Evolutionary conservation across 2,888 invertebrate genomes (phyloP).

Genomic region (Girardia tigrina): DNA sequence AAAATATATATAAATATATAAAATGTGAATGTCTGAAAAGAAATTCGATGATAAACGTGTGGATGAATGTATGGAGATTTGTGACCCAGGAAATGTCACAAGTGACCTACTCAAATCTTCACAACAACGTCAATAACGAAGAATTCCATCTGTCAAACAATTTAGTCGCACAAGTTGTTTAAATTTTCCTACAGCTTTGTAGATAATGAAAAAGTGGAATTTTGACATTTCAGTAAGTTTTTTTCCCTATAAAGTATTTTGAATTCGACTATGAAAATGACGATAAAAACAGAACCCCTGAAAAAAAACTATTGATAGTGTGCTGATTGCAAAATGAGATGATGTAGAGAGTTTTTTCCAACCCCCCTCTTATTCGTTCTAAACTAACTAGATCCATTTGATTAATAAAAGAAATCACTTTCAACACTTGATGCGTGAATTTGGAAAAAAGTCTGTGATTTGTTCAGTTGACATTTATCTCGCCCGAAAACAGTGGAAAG

Average conservation of each 20-base stretch:
- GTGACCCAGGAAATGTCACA: neutral
- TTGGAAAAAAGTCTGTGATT: neutral
- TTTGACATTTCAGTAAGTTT: neutral
- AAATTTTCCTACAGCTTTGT: conserved; percentile 16
- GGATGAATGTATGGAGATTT: too few species aligned
- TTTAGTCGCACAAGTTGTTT: conserved; percentile 17
- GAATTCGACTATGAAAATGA: conserved; percentile 9
- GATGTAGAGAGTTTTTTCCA: conserved; percentile 9
- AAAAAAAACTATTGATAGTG: conserved; percentile 23
- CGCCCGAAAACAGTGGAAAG: conserved; percentile 1
- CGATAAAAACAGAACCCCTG: conserved; percentile 8
- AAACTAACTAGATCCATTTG: conserved; percentile 20
- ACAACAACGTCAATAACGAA: neutral
- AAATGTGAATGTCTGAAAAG: too few species aligned
- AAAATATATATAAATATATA: too few species aligned
- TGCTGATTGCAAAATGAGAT: conserved; percentile 17
- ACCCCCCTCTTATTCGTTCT: neutral
- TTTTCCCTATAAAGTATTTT: neutral
- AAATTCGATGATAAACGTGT: too few species aligned
- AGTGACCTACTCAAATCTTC: neutral
- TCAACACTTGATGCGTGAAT: conserved; percentile 13
- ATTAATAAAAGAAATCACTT: neutral
- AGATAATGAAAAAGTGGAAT: neutral
- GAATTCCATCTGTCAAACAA: conserved; percentile 14
- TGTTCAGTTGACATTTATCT: conserved; percentile 5